Evolutionary conservation across 2,888 invertebrate genomes (phyloP).

Genomic region (Lochmaea capreae): DNA sequence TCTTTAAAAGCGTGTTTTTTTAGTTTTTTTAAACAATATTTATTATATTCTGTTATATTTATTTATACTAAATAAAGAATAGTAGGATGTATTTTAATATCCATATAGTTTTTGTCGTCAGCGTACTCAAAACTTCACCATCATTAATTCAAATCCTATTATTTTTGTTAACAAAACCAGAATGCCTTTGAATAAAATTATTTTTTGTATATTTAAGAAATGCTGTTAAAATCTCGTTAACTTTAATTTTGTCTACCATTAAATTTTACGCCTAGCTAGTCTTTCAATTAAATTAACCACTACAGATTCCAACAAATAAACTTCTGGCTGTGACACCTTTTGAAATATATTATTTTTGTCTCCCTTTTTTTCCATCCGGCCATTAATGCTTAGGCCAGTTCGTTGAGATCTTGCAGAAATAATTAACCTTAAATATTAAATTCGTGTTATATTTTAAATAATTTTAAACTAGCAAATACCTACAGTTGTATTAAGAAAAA

Average conservation of each 20-base stretch:
- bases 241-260: slow-evolving; percentile 21
- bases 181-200: background rate
- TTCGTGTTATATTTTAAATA: no score
- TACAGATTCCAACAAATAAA: slow-evolving; percentile 23
- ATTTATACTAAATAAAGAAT: no score
- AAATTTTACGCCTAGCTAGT: slow-evolving; percentile 21
- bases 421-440: background rate
- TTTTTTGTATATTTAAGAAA: background rate
- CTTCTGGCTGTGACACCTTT: slow-evolving; percentile 32
- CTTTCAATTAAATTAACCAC: slow-evolving; percentile 29
- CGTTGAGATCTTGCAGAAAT: background rate
- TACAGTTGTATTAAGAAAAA: no score
- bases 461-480: no score
- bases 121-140: background rate
- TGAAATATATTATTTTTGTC: slow-evolving; percentile 37
- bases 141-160: background rate
- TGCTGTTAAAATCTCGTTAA: slow-evolving; percentile 6
- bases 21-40: no score
- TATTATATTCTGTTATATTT: no score
- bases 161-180: background rate
- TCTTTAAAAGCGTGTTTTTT: no score
- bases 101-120: background rate
- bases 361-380: slow-evolving; percentile 16
- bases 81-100: no score
- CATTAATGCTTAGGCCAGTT: slow-evolving; percentile 6